These are phyloP conservation scores for Palaemon carinicauda DNA, from an alignment of 1,140 invertebrate species.

Conservation along the genomic window DNA sequence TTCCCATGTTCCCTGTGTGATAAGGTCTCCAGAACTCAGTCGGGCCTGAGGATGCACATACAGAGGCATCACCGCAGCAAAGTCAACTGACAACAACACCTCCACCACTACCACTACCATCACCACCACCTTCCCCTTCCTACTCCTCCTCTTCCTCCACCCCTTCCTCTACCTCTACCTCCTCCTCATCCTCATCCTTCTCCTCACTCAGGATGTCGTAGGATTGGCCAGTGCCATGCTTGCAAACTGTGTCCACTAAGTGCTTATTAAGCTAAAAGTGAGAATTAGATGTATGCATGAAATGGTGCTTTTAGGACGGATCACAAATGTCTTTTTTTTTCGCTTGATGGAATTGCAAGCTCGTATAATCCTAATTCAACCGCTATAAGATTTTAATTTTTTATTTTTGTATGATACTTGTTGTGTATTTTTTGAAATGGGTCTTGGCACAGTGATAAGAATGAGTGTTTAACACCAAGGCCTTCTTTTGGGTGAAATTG, in stretches of 20 bases:
- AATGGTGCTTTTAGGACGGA: slow-evolving; percentile 46
- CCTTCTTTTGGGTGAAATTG: slow-evolving; percentile 26
- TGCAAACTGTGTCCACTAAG: slow-evolving; percentile 45
- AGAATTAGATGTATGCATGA: slow-evolving; percentile 45
- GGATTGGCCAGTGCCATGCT: slow-evolving; percentile 46
- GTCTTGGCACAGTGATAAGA: slow-evolving; percentile 48
- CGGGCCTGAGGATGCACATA: slow-evolving; percentile 59
- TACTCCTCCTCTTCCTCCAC: too few species aligned
- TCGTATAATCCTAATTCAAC: slow-evolving; percentile 37
- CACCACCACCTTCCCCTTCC: too few species aligned
- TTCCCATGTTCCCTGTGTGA: slow-evolving; percentile 57
- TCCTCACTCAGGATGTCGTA: slow-evolving; percentile 41
- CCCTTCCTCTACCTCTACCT: too few species aligned
- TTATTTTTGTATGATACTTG: slow-evolving; percentile 52
- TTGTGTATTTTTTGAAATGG: slow-evolving; percentile 40
- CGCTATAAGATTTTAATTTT: slow-evolving; percentile 48
- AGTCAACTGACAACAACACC: slow-evolving; percentile 45
- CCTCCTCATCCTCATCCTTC: too few species aligned
- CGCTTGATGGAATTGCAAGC: slow-evolving; percentile 32
- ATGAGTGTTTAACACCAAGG: slow-evolving; percentile 36
- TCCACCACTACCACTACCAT: too few species aligned
- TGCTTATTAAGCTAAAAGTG: slow-evolving; percentile 43
- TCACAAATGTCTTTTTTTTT: slow-evolving; percentile 36
- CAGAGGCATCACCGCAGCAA: slow-evolving; percentile 57
- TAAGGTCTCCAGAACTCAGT: slow-evolving; percentile 59